Evolutionary conservation across 1,140 invertebrate genomes (phyloP).

Genomic region (Microplitis mediator): DNA sequence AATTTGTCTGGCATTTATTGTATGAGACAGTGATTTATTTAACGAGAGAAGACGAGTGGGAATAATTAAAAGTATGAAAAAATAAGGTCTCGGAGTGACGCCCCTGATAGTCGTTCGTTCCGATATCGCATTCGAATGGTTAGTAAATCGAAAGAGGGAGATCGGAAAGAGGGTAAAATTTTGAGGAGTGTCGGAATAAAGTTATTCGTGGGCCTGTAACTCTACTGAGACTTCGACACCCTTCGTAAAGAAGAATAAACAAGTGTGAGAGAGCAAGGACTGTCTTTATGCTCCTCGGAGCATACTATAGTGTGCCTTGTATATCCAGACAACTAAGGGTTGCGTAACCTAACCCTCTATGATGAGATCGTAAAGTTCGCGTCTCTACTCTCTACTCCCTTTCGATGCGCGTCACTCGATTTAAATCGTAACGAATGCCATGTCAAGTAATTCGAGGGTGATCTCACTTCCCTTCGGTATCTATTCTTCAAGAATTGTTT

Average conservation of each 20-base stretch:
- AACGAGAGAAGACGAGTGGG: no score
- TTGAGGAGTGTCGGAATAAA: background rate
- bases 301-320: background rate
- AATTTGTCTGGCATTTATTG: no score
- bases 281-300: background rate
- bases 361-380: conserved; percentile 18
- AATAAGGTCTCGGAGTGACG: no score
- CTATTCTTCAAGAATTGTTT: background rate
- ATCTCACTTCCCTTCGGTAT: background rate
- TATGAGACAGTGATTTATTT: no score
- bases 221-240: conserved; percentile 12
- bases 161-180: background rate
- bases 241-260: background rate
- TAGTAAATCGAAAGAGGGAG: no score
- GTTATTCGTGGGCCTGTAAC: conserved; percentile 17
- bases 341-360: background rate
- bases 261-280: background rate
- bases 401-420: conserved; percentile 15
- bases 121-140: no score
- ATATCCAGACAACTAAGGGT: background rate
- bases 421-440: conserved; percentile 30
- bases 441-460: conserved; percentile 18
- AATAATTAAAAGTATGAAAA: no score
- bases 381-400: background rate
- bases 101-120: no score